phyloP scores from a whole-genome alignment of 2,113 vertebrate genomes.

The Cepphus grylle region DNA sequence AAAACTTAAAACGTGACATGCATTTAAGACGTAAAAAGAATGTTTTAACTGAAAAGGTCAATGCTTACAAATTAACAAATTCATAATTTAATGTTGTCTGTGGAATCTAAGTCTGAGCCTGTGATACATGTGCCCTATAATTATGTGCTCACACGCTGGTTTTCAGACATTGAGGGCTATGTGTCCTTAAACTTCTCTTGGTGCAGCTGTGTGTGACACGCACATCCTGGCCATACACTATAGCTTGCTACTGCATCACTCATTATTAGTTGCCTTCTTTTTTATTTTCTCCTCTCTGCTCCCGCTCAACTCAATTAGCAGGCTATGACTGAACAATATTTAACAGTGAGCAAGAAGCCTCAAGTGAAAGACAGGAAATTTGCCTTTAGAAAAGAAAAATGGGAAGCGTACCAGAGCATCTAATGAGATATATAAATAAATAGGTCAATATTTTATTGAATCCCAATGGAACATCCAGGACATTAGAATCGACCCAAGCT shows the following conservation, averaged over 20 bases:
- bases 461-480: neutral
- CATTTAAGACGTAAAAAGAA: neutral
- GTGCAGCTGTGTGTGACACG: neutral
- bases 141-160: neutral
- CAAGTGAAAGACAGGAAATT: neutral
- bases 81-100: neutral
- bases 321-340: neutral
- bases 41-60: neutral
- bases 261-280: neutral
- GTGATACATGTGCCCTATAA: accelerated
- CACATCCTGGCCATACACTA: neutral
- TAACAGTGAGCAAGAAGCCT: neutral
- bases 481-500: neutral
- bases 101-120: neutral
- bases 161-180: neutral
- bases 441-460: neutral
- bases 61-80: neutral
- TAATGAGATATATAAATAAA: neutral
- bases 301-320: neutral
- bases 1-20: neutral
- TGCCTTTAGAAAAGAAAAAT: neutral
- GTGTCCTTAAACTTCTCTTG: neutral
- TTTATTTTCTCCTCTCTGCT: neutral
- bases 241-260: neutral
- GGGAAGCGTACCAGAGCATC: neutral